Base-by-base conservation (phyloP, 2,797 vertebrate species). In the Distichodus sexfasciatus region DNA sequence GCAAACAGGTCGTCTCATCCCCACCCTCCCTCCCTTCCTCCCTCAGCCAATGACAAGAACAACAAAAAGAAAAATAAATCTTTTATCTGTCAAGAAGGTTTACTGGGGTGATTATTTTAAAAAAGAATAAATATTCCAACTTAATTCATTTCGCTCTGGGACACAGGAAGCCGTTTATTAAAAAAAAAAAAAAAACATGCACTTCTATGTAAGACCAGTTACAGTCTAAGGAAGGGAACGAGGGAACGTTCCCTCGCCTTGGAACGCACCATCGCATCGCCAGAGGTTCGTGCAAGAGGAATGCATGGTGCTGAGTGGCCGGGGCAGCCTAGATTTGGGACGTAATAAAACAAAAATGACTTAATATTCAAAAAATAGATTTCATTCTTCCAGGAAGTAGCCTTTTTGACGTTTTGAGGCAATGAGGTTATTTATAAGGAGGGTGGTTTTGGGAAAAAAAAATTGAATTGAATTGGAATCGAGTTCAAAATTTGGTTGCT, bases 201-300 rank as follows among this genome's bases (percentile, higher is more conserved):
- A 91, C 86, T 89, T 90, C 89, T 88, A 89, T 90, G 88, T 92
- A 92, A 92, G 89, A 92, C 90, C 91, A 90, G 85, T 90, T 92
- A 91, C 89, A 82, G 78, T n/a, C 84, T 85, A 86, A 84, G 83
- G 83, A 82, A 23, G n/a, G 31, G 17, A 36, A 6, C 11, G 54
- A 61, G 26, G 6, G 19, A 38, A 61, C 61, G 43, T 44, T 63
- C 65, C 31, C 21, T 12, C 15, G 46, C 40, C 31, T 44, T 54
- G 46, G 10, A n/a, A 38, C 41, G 63, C 41, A 63, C 31, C 29
- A 15, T 10, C 53, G 51, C 41, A 47, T 69, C 48, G 46, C 33
- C 15, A n/a, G 29, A 64, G 17, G 38, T 36, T 53, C 10, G 64
- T 40, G 19, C 6, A 17, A 28, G 28, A 31, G 33, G 53, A 35